Evolutionary conservation across 2,888 invertebrate species (phyloP), one percentile per base, ranked within the genome.

Genomic region (Noctua comes): DNA sequence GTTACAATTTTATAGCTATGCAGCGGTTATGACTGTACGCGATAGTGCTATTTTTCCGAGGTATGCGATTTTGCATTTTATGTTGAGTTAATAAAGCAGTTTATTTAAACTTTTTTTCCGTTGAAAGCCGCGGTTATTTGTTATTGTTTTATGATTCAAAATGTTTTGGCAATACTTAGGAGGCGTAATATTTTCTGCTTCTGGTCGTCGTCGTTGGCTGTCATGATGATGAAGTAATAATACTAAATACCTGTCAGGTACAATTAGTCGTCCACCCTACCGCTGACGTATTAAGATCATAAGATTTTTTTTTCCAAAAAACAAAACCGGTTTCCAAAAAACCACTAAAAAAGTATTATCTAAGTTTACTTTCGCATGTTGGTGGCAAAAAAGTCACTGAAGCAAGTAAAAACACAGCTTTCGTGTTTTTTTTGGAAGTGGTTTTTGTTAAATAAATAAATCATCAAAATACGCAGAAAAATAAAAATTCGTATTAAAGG

Each of bases 1-100:
- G 76, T 36, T 79, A 84, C 79, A 79, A 66, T 75, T 77, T 86
- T 80, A 73, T 66, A 80, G 43, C 65, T 75, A 86, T 77, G 75
- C 84, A 86, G 24, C 69, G 1, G 13, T 40, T 85, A 62, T 72
- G 27, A 46, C 1, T 69, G 79, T n/a, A 36, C 59, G n/a, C 64
- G 62, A 51, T 66, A 68, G 2, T n/a, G 48, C 1, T 40, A 62
- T 76, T 68, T 71, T 54, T 11, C 18, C 11, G 8, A n/a, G 18
- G 80, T 36, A 65, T 59, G 64, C 11, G n/a, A 27, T 27, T 13
- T 57, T 11, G 18, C 1, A 27, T 57, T 46, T 85, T 84, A 66
- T 54, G 10, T 36, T 3, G 31, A 16, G 16, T 36, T 70, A 43
- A 66, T 71, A 48, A 51, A 31, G n/a, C 5, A 48, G 31, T 68